Evolutionary conservation across 2,113 vertebrate species (phyloP), one percentile per base, ranked within the genome.

Genomic region (Apteryx owenii): DNA sequence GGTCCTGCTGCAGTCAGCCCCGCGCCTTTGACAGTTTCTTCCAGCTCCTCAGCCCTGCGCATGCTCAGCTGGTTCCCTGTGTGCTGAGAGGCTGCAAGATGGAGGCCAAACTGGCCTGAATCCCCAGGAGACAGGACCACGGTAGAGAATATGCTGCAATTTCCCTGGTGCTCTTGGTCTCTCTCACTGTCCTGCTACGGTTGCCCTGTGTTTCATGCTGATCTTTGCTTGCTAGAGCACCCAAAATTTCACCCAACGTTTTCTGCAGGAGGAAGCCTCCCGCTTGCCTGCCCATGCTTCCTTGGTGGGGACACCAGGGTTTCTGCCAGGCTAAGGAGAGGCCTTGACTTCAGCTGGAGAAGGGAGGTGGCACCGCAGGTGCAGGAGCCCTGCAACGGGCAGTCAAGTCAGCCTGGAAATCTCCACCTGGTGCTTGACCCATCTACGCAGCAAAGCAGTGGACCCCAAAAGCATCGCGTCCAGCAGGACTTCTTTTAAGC

Each of bases 61-160:
- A 6, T 48, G 46, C 56, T 60, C 17, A 2, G 29, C 17, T 10
- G 56, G 56, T 17, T 60, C 56, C 31, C 54, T 28, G 15, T 5
- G 14, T 17, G 53, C 53, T 54, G 25, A 28, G 54, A 60, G 56
- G 56, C 29, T 60, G 29, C 31, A 31, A 17, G 56, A 60, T 33
- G 56, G 29, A 60, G 56, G 17, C 56, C 31, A 11, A 60, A 31
- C 29, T 33, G 56, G 29, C 31, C 17, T 10, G 9, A 60, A 60
- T 10, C 18, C 17, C 56, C 26, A 33, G 56, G 17, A 60, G 31
- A 33, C 17, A 31, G 56, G 56, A 60, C 33, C 50, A 6, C 4
- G 9, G 7, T 61, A 38, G 60, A 46, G 77, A 69, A 26, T 0
- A 0, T 46, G 53, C 53, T 60, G 56, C 15, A 6, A 19, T 19